Conservation (phyloP, 2,797 vertebrate species). For the Paratrypauchen microcephalus region DNA sequence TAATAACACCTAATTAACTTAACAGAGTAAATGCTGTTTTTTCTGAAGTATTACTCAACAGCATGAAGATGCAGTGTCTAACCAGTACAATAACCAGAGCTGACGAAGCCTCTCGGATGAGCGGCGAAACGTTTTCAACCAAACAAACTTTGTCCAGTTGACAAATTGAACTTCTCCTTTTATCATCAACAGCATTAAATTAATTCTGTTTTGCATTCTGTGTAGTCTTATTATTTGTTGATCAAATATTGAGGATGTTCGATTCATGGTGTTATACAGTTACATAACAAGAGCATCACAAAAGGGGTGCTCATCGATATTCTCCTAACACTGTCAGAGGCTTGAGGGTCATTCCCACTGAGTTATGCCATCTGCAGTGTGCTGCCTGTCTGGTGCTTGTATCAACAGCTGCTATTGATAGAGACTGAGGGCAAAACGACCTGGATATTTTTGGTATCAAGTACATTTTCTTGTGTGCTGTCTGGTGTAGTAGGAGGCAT, state of each 20-base stretch:
- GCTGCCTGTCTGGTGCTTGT: conserved; percentile 13
- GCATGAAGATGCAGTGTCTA: too few species aligned
- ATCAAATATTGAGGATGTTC: conserved; percentile 33
- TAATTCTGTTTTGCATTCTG: background rate
- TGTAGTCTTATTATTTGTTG: background rate
- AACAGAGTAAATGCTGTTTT: background rate
- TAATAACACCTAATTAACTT: background rate
- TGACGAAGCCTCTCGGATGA: too few species aligned
- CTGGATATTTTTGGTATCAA: conserved; percentile 29
- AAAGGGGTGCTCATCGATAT: conserved; percentile 39
- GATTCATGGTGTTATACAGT: conserved; percentile 24
- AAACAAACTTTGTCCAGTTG: too few species aligned
- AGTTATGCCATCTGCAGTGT: conserved; percentile 28
- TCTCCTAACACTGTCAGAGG: conserved; percentile 17
- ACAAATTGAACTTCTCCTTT: too few species aligned
- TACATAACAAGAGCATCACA: conserved; percentile 38
- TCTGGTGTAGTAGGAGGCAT: conserved; percentile 31
- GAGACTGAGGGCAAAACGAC: conserved; percentile 34
- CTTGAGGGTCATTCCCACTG: conserved; percentile 45
- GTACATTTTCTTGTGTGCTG: conserved; percentile 12
- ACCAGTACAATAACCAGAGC: too few species aligned
- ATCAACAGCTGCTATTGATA: conserved; percentile 31
- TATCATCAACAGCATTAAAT: background rate
- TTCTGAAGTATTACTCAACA: too few species aligned
- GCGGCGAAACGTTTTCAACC: too few species aligned